Evolutionary conservation across 2,113 vertebrate species (phyloP).

Genomic region (Tragelaphus buxtoni): DNA sequence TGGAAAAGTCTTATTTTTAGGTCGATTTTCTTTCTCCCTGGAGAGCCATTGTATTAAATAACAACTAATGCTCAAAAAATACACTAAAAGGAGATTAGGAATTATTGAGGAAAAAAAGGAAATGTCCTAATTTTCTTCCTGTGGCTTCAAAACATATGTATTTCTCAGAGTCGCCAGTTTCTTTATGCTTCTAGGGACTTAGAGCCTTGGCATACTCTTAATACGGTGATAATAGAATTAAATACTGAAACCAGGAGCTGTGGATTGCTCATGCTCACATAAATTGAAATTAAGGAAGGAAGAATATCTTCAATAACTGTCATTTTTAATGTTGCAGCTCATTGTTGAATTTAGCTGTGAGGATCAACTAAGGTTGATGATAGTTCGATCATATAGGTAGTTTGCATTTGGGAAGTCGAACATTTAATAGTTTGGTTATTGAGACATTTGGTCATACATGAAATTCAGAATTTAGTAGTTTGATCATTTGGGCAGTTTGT

Average conservation of each 20-base stretch:
- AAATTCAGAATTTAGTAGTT: background rate
- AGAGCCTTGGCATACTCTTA: background rate
- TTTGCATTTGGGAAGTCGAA: background rate
- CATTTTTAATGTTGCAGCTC: background rate
- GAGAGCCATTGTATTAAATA: conserved; percentile 12
- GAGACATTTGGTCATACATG: background rate
- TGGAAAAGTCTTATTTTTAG: conserved; percentile 17
- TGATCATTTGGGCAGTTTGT: background rate
- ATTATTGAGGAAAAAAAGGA: background rate
- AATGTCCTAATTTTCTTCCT: background rate
- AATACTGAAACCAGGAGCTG: background rate
- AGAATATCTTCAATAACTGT: background rate
- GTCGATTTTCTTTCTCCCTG: background rate
- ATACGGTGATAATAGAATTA: background rate
- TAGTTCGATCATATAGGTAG: background rate
- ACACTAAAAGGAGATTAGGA: background rate
- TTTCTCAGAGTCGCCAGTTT: background rate
- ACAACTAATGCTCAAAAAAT: conserved; percentile 5
- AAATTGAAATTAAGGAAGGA: conserved; percentile 27
- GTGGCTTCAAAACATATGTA: background rate
- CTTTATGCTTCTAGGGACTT: background rate
- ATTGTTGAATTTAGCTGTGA: background rate
- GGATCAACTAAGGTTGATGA: background rate
- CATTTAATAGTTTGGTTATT: background rate
- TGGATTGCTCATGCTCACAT: background rate